Evolutionary conservation across 2,113 vertebrate species (phyloP).

Genomic region (Tonatia bakeri): DNA sequence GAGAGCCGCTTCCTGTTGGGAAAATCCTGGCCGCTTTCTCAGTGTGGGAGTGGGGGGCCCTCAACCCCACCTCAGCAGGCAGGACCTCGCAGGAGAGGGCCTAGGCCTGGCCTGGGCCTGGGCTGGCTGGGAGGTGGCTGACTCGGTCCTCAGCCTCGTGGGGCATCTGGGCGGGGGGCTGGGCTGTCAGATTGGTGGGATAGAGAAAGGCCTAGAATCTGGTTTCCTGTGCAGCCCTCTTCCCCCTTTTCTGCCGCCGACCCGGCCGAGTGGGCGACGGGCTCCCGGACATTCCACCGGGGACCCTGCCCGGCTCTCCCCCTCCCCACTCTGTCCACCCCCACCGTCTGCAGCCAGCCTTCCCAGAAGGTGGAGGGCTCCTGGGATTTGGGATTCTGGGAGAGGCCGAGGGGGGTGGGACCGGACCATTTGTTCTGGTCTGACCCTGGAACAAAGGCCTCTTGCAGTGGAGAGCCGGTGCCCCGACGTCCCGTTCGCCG

Average conservation of each 20-base stretch:
- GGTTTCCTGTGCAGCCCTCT: not conserved
- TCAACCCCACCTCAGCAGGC: not conserved
- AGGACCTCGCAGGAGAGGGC: too few species aligned
- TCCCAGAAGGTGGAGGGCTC: not conserved
- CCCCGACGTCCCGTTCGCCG: slow-evolving; percentile 1
- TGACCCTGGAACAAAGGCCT: slow-evolving; percentile 56
- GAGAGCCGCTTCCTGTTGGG: not conserved
- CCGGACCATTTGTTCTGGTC: slow-evolving; percentile 21
- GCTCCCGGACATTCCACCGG: not conserved
- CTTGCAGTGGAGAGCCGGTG: not conserved
- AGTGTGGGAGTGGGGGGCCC: not conserved
- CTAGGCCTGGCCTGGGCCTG: not conserved
- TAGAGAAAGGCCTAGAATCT: not conserved
- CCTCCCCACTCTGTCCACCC: not conserved
- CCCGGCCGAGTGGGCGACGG: not conserved
- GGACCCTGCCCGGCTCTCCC: too few species aligned
- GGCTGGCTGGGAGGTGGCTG: not conserved
- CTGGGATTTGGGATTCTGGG: not conserved
- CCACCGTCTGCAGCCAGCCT: not conserved
- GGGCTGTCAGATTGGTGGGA: not conserved
- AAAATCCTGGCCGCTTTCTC: not conserved
- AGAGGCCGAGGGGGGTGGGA: not conserved
- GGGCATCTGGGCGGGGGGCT: not conserved
- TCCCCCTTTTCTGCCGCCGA: not conserved
- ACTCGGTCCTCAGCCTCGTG: not conserved